Conservation (phyloP, 2,888 invertebrate genomes). For the Eristalinus sepulchralis region DNA sequence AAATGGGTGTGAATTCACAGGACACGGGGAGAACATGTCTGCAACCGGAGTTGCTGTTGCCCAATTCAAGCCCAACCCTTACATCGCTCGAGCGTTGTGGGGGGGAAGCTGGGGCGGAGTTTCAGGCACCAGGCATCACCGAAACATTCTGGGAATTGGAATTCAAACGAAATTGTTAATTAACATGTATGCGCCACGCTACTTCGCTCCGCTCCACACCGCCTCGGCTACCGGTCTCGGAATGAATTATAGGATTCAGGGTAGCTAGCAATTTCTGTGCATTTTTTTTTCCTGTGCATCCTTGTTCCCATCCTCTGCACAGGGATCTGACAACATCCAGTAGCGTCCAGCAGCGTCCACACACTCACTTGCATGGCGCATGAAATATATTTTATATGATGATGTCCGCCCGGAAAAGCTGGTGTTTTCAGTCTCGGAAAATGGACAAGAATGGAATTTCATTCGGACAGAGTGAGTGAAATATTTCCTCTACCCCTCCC, state of each 20-base stretch:
- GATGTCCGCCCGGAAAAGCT: slow-evolving; percentile 56
- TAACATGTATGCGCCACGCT: slow-evolving; percentile 73
- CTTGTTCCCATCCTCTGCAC: slow-evolving; percentile 25
- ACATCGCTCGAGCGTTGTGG: slow-evolving; percentile 5
- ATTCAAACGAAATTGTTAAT: slow-evolving; percentile 78
- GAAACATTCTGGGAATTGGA: slow-evolving; percentile 73
- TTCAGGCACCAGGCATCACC: slow-evolving; percentile 25
- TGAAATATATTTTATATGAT: slow-evolving; percentile 59
- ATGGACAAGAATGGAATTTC: slow-evolving; percentile 71
- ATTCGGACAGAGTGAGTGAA: slow-evolving; percentile 67
- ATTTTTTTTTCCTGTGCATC: slow-evolving; percentile 5
- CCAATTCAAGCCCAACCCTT: not conserved
- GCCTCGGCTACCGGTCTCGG: slow-evolving; percentile 18
- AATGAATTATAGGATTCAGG: slow-evolving; percentile 42
- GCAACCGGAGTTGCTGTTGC: not conserved
- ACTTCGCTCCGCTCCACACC: not conserved
- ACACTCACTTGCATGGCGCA: slow-evolving; percentile 3
- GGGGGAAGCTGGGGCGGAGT: not conserved
- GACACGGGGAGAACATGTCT: not conserved
- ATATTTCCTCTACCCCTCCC: slow-evolving; percentile 52
- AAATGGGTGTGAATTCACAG: slow-evolving; percentile 16
- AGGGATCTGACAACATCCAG: slow-evolving; percentile 2
- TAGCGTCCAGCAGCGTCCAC: not conserved
- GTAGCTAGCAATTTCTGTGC: not conserved
- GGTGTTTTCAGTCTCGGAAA: slow-evolving; percentile 63